phyloP scores from a whole-genome alignment of 2,797 vertebrate genomes.

The Pseudotriccus pelzelni region DNA sequence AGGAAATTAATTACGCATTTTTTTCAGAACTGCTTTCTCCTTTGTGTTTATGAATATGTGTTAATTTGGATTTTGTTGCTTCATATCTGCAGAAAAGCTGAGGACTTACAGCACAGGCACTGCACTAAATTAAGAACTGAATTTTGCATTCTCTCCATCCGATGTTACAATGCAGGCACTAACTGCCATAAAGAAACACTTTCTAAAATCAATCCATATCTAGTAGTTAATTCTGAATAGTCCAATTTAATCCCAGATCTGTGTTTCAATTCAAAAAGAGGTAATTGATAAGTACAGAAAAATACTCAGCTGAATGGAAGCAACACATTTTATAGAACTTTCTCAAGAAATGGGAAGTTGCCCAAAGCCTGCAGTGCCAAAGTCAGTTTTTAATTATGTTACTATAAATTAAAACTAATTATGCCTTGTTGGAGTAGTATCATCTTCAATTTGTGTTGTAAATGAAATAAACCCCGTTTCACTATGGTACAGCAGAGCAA shows the following conservation, averaged over 20 bases:
- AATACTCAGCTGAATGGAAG: background rate
- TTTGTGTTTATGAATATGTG: background rate
- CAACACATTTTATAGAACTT: background rate
- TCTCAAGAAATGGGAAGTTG: background rate
- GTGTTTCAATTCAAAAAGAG: background rate
- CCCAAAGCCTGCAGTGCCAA: background rate
- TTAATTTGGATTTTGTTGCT: background rate
- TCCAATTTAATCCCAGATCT: background rate
- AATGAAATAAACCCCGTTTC: background rate
- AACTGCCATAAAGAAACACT: background rate
- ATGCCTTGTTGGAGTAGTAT: background rate
- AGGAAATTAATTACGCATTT: background rate
- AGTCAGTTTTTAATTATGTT: background rate
- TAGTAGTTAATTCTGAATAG: background rate
- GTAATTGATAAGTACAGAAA: background rate
- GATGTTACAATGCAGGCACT: background rate
- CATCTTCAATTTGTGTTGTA: background rate
- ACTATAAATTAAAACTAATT: conserved; percentile 30
- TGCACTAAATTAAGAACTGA: background rate
- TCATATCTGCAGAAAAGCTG: background rate
- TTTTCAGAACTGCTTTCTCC: background rate
- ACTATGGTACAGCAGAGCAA: background rate
- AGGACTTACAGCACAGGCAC: background rate
- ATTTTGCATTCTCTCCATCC: background rate
- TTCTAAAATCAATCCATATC: background rate